Evolutionary conservation across 2,113 vertebrate genomes (phyloP).

Genomic region (Lycaon pictus): DNA sequence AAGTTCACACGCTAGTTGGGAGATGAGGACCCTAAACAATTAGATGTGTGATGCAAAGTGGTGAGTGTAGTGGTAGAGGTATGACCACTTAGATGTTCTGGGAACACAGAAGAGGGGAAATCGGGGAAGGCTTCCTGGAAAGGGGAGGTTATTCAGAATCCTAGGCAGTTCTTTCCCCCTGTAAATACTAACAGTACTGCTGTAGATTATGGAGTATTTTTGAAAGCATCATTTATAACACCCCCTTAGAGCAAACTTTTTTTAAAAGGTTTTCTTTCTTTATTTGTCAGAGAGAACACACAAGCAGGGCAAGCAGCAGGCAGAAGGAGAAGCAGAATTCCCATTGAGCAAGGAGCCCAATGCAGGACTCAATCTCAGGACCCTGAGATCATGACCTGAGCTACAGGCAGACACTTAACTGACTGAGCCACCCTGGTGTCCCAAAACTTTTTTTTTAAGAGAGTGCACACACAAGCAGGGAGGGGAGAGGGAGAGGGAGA

Average conservation of each 20-base stretch:
- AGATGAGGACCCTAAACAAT: not conserved
- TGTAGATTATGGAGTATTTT: not conserved
- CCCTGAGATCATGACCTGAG: too few species aligned
- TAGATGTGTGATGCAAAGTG: not conserved
- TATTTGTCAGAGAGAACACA: not conserved
- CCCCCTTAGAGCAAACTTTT: not conserved
- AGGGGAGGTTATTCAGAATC: not conserved
- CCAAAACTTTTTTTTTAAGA: too few species aligned
- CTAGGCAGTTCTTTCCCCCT: not conserved
- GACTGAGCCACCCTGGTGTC: too few species aligned
- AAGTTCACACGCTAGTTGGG: not conserved
- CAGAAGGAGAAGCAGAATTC: too few species aligned
- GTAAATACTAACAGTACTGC: not conserved
- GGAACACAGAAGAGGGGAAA: not conserved
- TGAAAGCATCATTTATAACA: not conserved
- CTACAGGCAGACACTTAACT: too few species aligned
- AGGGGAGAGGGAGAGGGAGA: not conserved
- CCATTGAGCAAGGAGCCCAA: too few species aligned
- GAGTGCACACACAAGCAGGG: not conserved
- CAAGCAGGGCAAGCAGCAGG: too few species aligned
- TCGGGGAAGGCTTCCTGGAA: constrained; percentile 32
- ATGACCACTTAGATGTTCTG: not conserved
- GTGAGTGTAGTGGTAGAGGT: not conserved
- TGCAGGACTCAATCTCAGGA: too few species aligned
- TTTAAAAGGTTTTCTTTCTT: not conserved